A percentile compares a stretch with the other conserved stretches of the same genome.
These are phyloP conservation scores for Drosophila rufa DNA, from an alignment of 1,140 invertebrate genomes.

Conservation along the genomic window DNA sequence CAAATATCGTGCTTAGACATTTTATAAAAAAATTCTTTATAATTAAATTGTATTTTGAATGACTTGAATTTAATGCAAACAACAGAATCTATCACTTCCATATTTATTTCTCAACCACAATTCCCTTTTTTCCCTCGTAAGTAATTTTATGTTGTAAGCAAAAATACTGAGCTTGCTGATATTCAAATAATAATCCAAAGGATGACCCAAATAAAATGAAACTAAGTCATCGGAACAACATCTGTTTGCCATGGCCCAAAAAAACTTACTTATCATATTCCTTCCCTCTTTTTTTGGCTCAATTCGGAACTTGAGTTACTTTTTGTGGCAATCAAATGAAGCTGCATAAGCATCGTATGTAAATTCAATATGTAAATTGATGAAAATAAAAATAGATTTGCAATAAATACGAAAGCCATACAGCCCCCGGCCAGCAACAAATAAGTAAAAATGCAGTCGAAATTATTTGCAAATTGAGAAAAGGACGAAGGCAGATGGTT, in stretches of 20 bases:
- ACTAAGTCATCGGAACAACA: constrained; percentile 27
- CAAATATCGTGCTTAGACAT: too few relatives aligned
- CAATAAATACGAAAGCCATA: constrained; percentile 50
- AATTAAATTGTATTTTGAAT: neutral
- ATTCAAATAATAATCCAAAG: constrained; percentile 4
- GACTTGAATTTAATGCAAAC: neutral
- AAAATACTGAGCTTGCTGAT: constrained; percentile 12
- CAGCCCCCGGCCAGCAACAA: neutral
- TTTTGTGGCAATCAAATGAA: constrained; percentile 58
- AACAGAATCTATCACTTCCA: neutral
- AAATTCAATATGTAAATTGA: constrained; percentile 54
- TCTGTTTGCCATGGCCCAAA: constrained; percentile 5
- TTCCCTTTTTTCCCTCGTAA: neutral
- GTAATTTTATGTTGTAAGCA: neutral
- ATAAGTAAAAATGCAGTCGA: constrained; percentile 45
- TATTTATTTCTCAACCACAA: neutral
- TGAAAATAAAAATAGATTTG: constrained; percentile 35
- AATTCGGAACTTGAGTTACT: constrained; percentile 20
- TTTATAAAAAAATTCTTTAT: too few relatives aligned
- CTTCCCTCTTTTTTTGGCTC: neutral
- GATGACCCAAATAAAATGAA: constrained; percentile 16
- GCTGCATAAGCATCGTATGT: constrained; percentile 44
- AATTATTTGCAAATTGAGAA: constrained; percentile 43
- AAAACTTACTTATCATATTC: constrained; percentile 10
- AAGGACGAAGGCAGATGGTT: constrained; percentile 12